Evolutionary conservation across 2,797 vertebrate genomes (phyloP).

Genomic region (Vespertilio murinus): DNA sequence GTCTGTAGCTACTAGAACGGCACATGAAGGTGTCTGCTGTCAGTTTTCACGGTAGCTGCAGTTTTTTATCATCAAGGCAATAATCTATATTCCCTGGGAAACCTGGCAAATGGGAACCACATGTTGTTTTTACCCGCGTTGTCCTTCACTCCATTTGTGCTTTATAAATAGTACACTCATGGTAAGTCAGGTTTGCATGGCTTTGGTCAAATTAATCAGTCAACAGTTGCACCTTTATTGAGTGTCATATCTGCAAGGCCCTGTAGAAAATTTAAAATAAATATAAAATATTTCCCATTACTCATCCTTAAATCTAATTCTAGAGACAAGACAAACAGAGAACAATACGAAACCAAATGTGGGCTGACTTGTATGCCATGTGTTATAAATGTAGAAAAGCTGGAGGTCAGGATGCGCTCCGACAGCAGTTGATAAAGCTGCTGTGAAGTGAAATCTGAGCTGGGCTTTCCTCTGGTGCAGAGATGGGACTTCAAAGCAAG

Average conservation of each 20-base stretch:
- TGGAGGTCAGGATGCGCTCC: not conserved
- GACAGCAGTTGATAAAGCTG: not conserved
- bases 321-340: not conserved
- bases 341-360: not conserved
- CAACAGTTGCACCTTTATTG: not conserved
- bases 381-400: not conserved
- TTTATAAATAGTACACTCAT: not conserved
- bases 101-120: not conserved
- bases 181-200: not conserved
- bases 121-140: slow-evolving; percentile 7
- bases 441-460: not conserved
- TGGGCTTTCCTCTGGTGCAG: not conserved
- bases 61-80: not conserved
- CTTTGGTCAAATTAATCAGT: slow-evolving; percentile 21
- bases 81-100: slow-evolving; percentile 8
- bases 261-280: slow-evolving; percentile 6
- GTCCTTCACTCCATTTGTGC: slow-evolving; percentile 29
- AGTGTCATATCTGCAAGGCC: not conserved
- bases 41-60: not conserved
- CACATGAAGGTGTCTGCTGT: not conserved
- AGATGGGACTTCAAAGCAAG: not conserved
- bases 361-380: not conserved
- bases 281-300: not conserved
- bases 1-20: not conserved
- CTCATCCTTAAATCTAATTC: slow-evolving; percentile 20